phyloP scores from a whole-genome alignment of 2,797 vertebrate genomes.

The Acanthornis magna region DNA sequence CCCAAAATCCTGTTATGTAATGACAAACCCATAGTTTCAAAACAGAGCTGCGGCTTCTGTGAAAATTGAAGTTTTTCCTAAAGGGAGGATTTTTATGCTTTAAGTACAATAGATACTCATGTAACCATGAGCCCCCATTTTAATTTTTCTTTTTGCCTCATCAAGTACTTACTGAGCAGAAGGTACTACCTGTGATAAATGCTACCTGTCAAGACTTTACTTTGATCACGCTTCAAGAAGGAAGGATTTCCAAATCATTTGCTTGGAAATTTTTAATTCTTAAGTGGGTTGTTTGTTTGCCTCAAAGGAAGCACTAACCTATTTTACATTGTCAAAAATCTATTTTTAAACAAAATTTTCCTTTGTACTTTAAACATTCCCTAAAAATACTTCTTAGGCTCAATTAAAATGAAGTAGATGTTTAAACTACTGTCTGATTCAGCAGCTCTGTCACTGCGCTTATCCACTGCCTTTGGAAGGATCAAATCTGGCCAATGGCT shows the following conservation, averaged over 20 bases:
- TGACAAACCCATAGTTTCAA: not conserved
- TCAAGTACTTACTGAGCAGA: constrained; percentile 30
- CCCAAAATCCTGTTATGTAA: not conserved
- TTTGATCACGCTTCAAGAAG: constrained; percentile 51
- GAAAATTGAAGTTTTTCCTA: not conserved
- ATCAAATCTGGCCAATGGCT: constrained; percentile 9
- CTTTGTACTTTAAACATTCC: constrained; percentile 67
- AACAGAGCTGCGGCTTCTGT: not conserved
- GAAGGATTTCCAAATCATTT: constrained; percentile 65
- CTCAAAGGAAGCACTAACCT: constrained; percentile 67
- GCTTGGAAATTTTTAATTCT: constrained; percentile 65
- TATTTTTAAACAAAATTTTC: constrained; percentile 70
- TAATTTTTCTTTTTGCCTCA: constrained; percentile 53
- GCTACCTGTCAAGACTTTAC: constrained; percentile 63
- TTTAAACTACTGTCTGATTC: constrained; percentile 43
- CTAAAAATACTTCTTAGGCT: constrained; percentile 68
- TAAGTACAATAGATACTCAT: not conserved
- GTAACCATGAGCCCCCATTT: not conserved
- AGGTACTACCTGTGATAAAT: constrained; percentile 63
- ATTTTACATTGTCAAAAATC: constrained; percentile 67
- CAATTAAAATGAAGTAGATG: constrained; percentile 56
- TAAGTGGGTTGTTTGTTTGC: constrained; percentile 64
- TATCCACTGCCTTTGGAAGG: not conserved
- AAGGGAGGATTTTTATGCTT: not conserved
- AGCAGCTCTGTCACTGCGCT: constrained; percentile 27